A percentile compares a stretch with the other conserved stretches of the same genome.
These are phyloP conservation scores for Tetranychus cinnabarinus DNA, from an alignment of 1,140 invertebrate species.

Conservation along the genomic window DNA sequence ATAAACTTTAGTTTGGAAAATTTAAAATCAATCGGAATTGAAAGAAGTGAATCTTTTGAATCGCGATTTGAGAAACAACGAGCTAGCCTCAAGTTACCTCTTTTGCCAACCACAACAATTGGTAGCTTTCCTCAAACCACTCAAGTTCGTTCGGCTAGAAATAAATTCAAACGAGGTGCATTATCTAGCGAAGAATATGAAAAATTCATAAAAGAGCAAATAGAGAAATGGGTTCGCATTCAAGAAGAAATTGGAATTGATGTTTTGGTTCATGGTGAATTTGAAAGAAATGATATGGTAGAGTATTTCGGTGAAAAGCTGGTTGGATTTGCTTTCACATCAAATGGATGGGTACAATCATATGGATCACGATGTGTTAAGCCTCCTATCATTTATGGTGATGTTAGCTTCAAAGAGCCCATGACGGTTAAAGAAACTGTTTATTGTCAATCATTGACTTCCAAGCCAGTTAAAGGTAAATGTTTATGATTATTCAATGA, in stretches of 20 bases:
- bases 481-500: too few species aligned
- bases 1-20: neutral
- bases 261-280: neutral
- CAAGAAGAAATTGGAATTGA: neutral
- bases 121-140: neutral
- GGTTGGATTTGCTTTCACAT: neutral
- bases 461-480: neutral
- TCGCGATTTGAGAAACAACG: neutral
- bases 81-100: neutral
- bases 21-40: neutral
- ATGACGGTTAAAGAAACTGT: neutral
- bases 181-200: neutral
- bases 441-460: neutral
- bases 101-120: neutral
- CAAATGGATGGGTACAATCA: neutral
- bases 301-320: conserved; percentile 1
- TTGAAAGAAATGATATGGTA: neutral
- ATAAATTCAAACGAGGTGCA: neutral
- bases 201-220: neutral
- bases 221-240: neutral
- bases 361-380: neutral
- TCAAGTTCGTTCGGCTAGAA: neutral
- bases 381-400: neutral
- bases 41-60: neutral
- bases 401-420: neutral